phyloP scores from a whole-genome alignment of 2,888 invertebrate species.

The Cosmia pyralina region DNA sequence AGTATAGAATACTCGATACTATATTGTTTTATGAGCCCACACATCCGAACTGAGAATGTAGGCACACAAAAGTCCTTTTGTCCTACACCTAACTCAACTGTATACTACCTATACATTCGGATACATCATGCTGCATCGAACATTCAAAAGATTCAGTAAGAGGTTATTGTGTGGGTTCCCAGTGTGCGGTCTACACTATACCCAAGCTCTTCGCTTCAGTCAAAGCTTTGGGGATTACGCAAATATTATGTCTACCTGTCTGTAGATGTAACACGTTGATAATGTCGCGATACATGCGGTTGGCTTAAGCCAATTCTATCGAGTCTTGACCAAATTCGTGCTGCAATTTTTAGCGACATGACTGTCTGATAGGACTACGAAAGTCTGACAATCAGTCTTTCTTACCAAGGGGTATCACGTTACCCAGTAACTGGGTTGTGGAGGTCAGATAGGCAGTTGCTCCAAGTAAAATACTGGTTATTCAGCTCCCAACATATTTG shows the following conservation, averaged over 20 bases:
- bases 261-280: constrained; percentile 43
- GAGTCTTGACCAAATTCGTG: neutral
- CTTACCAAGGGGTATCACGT: no score
- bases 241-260: constrained; percentile 42
- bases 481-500: no score
- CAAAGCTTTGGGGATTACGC: constrained; percentile 43
- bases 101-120: neutral
- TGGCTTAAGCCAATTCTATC: neutral
- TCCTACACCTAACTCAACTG: constrained; percentile 10
- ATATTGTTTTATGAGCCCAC: neutral
- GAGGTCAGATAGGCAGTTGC: no score
- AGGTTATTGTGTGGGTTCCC: constrained; percentile 35
- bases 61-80: constrained; percentile 25
- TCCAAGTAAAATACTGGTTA: no score
- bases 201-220: constrained; percentile 35
- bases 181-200: constrained; percentile 46
- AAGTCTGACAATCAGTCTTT: no score
- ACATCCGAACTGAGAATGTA: constrained; percentile 13
- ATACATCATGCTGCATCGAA: constrained; percentile 2
- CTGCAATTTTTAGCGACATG: neutral
- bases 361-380: neutral
- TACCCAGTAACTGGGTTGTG: no score
- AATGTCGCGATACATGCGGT: neutral
- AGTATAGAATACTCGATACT: neutral
- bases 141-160: constrained; percentile 32